Conservation (phyloP, 2,888 invertebrate species). For the Oligia strigilis region DNA sequence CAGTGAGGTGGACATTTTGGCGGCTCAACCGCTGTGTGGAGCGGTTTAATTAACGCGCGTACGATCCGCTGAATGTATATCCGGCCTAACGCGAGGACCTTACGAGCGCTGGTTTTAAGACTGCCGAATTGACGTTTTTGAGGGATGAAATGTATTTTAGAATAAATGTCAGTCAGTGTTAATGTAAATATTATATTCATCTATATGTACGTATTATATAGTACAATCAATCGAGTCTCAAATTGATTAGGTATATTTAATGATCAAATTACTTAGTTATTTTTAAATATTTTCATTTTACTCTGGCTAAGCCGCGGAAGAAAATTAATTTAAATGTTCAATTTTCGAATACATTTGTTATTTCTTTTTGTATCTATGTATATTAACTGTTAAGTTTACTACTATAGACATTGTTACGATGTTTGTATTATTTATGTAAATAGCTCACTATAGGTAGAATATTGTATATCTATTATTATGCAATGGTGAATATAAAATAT, state of each 20-base stretch:
- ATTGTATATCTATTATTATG: constrained; percentile 78
- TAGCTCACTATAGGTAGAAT: constrained; percentile 82
- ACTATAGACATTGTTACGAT: constrained; percentile 84
- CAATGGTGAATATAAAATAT: constrained; percentile 75
- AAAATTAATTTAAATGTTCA: constrained; percentile 56
- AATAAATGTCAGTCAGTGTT: constrained; percentile 70
- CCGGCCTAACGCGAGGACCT: constrained; percentile 45
- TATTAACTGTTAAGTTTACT: constrained; percentile 88
- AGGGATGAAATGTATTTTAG: constrained; percentile 69
- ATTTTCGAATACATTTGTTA: constrained; percentile 75
- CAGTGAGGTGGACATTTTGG: constrained; percentile 9
- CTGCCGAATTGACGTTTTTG: constrained; percentile 69
- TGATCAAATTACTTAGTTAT: constrained; percentile 69
- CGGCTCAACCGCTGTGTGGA: constrained; percentile 12
- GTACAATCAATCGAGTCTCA: constrained; percentile 61
- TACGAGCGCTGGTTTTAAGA: constrained; percentile 72
- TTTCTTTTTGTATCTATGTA: constrained; percentile 86
- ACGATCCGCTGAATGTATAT: constrained; percentile 41
- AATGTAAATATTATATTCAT: constrained; percentile 74
- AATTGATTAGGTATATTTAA: constrained; percentile 59
- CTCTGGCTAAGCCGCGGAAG: constrained; percentile 62
- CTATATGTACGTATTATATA: constrained; percentile 63
- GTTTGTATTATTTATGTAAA: constrained; percentile 90
- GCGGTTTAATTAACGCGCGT: constrained; percentile 28
- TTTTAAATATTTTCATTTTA: constrained; percentile 61